A percentile compares a stretch with the other conserved stretches of the same genome.
phyloP scores from a whole-genome alignment of 2,113 vertebrate species.

The Mixornis gularis region DNA sequence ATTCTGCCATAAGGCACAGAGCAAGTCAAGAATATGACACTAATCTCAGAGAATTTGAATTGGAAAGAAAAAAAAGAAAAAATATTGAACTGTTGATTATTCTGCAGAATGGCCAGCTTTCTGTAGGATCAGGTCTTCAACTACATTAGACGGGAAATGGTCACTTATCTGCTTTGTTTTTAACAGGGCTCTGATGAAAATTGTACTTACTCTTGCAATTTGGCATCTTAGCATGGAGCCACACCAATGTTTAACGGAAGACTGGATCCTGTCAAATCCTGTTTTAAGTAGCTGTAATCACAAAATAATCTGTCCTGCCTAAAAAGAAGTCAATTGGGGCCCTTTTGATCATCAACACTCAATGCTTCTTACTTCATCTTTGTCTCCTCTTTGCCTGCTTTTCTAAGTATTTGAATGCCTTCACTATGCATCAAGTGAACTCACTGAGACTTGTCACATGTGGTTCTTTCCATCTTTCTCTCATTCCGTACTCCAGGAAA shows the following conservation, averaged over 20 bases:
- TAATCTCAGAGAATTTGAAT: neutral
- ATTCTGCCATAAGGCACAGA: fast-evolving
- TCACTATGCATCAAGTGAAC: neutral
- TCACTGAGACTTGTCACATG: neutral
- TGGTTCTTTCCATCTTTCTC: neutral
- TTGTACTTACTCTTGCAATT: neutral
- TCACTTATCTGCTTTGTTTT: neutral
- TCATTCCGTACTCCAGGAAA: neutral
- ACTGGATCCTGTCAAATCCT: neutral
- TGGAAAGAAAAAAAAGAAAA: neutral
- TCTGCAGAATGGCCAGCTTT: neutral
- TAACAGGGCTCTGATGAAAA: neutral
- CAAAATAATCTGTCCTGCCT: neutral
- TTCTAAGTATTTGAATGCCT: neutral
- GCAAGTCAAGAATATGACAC: neutral
- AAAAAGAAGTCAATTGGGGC: neutral
- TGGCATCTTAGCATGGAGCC: neutral
- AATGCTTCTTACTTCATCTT: neutral
- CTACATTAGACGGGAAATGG: neutral
- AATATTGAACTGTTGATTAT: neutral
- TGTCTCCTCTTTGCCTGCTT: neutral
- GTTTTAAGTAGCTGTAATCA: neutral
- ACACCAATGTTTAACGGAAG: neutral
- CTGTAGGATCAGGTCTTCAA: neutral
- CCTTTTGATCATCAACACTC: neutral